Evolutionary conservation across 1,140 invertebrate species (phyloP), one percentile per base, ranked within the genome.

Genomic region (Eurosta solidaginis): DNA sequence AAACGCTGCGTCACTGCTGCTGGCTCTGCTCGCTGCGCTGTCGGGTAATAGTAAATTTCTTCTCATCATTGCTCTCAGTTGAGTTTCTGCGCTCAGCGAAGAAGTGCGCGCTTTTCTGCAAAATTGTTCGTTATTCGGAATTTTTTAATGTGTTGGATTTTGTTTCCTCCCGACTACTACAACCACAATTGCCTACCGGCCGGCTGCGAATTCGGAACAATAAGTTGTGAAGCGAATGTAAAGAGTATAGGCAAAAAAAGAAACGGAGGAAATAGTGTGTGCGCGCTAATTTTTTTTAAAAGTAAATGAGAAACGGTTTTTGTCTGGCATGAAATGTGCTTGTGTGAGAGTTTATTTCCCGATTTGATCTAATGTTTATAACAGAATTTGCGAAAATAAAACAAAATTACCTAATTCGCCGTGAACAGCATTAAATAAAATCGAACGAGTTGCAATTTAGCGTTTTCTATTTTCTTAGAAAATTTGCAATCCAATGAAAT

Each of bases 21-120:
- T 17, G 36, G 33, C 59, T 68, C 59, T 20, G 59, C 59, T 17
- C n/a, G 33, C 59, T 33, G 59, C 59, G 29, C 59, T 68, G 59
- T 20, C 59, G 59, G 59, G 36, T 68, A 20, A 22, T 68, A 68
- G 1, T 29, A 40, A 68, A 68, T 42, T 68, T 36, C 33, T 68
- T 68, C 59, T 68, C 59, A 68, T 5, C 10, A 20, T 20, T 68
- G n/a, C 59, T 68, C 59, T 68, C 59, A 68, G 59, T 68, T 68
- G 59, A 68, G 7, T 68, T 36, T 68, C 25, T 68, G 59, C 36
- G 59, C 59, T 68, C 59, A 68, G 59, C 22, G 59, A 40, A 36
- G 59, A 68, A 68, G 59, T 68, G 59, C 59, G 59, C 59, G 59
- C 59, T 68, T 68, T 68, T 68, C 59, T 68, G 33, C 33, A 68